Evolutionary conservation across 2,797 vertebrate species (phyloP), one percentile per base, ranked within the genome.

Genomic region (Poeciliopsis gracilis): DNA sequence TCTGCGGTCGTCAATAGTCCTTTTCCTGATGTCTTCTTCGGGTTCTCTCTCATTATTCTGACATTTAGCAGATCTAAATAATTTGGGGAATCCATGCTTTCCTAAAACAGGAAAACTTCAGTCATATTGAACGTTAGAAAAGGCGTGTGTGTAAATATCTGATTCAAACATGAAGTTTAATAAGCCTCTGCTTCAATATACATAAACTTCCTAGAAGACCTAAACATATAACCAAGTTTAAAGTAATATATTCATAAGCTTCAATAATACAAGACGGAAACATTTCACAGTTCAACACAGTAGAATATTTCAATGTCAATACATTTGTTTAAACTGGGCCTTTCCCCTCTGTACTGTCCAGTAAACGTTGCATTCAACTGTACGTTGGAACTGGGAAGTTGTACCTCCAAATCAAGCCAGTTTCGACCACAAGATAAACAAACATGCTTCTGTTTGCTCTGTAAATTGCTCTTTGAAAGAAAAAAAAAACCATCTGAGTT

Each of bases 381-480:
- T 28, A 77, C 36, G 15, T 33, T 43, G 36, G 33, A 67, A 53
- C 13, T n/a, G 46, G 49, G 76, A 77, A 41, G 47, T n/a, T 6
- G 36, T n/a, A 69, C 23, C 23, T 55, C 2, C 53, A 47, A 75
- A 63, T 33, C 41, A 75, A 28, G 55, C 43, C 74, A 38, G 11
- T 53, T 55, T 49, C 1, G 16, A 55, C 72, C 73, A 63, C 55
- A 59, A 75, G 55, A 71, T 46, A 46, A 77, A 77, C 66, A 55
- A 55, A 20, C n/a, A 13, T 0, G 49, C 66, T 45, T 43, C 36
- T 55, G 25, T 43, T 70, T 77, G 51, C 10, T 30, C 8, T 46
- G 38, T 57, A 77, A 71, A 41, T n/a, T 53, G 63, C 15, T 47
- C 8, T 69, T 69, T 77, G 6, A 1, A n/a, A 45, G n/a, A 25